Evolutionary conservation across 2,888 invertebrate species (phyloP).

Genomic region (Amiota mariae): DNA sequence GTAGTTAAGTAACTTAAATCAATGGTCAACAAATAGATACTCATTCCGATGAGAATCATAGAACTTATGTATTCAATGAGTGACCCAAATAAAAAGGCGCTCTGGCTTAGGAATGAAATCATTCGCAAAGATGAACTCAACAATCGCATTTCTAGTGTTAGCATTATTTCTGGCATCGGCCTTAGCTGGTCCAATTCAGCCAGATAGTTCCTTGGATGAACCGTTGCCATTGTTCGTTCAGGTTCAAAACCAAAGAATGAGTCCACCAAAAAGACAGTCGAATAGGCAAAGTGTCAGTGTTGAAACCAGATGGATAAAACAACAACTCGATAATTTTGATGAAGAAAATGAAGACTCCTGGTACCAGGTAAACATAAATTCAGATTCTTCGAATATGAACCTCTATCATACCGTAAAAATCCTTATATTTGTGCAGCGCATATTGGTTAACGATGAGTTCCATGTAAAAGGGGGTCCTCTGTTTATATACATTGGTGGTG

Average conservation of each 20-base stretch:
- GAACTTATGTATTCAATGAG: no score
- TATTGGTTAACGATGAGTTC: constrained; percentile 74
- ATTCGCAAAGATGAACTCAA: constrained; percentile 52
- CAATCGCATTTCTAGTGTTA: constrained; percentile 33
- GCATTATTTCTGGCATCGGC: constrained; percentile 41
- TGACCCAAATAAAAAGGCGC: background rate
- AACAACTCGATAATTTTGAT: constrained; percentile 77
- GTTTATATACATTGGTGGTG: constrained; percentile 79
- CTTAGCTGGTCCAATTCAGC: constrained; percentile 27
- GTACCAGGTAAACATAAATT: constrained; percentile 67
- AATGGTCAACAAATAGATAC: no score
- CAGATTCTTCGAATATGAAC: constrained; percentile 24
- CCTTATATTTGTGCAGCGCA: constrained; percentile 62
- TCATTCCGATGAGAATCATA: no score
- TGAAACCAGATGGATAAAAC: constrained; percentile 73
- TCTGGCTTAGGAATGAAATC: constrained; percentile 30
- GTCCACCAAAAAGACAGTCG: constrained; percentile 40
- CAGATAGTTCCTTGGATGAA: constrained; percentile 30
- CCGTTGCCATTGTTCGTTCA: constrained; percentile 25
- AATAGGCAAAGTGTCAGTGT: constrained; percentile 36
- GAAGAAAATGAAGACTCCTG: constrained; percentile 75
- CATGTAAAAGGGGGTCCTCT: constrained; percentile 75
- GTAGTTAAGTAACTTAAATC: no score
- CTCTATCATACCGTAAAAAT: background rate
- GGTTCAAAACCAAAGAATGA: constrained; percentile 22